phyloP scores from a whole-genome alignment of 1,140 invertebrate genomes.

The Schlechtendalia chinensis region DNA sequence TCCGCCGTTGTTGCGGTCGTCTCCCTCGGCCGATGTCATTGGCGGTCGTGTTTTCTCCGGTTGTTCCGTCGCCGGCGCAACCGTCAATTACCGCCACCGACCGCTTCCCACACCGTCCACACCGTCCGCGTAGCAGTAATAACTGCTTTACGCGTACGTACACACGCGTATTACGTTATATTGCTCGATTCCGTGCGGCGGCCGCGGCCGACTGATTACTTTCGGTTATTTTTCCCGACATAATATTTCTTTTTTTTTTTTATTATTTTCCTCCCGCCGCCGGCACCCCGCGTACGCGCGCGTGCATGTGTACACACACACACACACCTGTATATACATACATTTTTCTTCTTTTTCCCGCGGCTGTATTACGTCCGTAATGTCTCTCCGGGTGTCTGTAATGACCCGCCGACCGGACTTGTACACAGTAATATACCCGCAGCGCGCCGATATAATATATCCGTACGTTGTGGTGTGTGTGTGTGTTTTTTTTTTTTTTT shows the following conservation, averaged over 20 bases:
- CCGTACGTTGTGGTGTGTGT: too few relatives aligned
- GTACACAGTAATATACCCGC: background rate
- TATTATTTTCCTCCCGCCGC: background rate
- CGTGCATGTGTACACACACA: too few relatives aligned
- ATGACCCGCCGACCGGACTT: slow-evolving; percentile 4
- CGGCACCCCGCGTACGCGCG: too few relatives aligned
- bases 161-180: background rate
- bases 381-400: slow-evolving; percentile 45
- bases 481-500: too few relatives aligned
- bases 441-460: background rate
- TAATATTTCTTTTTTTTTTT: slow-evolving; percentile 17
- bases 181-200: background rate
- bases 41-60: slow-evolving; percentile 29
- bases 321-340: background rate
- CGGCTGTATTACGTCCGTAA: background rate
- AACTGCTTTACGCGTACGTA: slow-evolving; percentile 33
- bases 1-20: slow-evolving; percentile 41
- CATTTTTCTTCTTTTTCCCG: background rate
- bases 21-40: slow-evolving; percentile 37
- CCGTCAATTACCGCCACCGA: slow-evolving; percentile 42
- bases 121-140: slow-evolving; percentile 40
- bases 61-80: slow-evolving; percentile 13
- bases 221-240: slow-evolving; percentile 39
- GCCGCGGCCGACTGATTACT: slow-evolving; percentile 39
- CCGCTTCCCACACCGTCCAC: slow-evolving; percentile 41